Conservation (phyloP, 2,888 invertebrate species). For the Limnephilus auricula region DNA sequence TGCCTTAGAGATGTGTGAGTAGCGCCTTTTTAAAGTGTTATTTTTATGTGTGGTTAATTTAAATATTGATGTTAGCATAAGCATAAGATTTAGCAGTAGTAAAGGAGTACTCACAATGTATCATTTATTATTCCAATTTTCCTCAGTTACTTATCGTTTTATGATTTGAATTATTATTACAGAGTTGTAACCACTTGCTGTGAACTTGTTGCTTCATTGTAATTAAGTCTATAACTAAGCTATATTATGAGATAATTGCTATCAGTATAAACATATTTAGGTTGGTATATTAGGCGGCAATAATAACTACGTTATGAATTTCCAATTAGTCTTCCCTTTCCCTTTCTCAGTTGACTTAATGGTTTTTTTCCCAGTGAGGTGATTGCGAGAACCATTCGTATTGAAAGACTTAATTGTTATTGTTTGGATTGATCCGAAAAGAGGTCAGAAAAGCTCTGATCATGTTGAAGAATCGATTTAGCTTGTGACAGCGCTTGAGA, state of each 20-base stretch:
- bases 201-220: neutral
- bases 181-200: neutral
- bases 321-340: neutral
- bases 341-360: neutral
- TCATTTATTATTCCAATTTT: neutral
- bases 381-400: conserved; percentile 2
- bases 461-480: neutral
- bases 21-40: neutral
- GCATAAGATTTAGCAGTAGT: neutral
- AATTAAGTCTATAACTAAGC: neutral
- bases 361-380: neutral
- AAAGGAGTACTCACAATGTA: neutral
- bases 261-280: neutral
- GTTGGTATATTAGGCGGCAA: neutral
- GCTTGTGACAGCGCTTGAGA: neutral
- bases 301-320: neutral
- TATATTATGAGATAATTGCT: neutral
- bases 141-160: neutral
- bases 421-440: neutral
- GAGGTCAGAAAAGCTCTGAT: neutral
- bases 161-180: neutral
- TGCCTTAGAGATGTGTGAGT: neutral
- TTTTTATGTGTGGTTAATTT: neutral
- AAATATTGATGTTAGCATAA: neutral
- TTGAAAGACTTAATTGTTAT: neutral